These are phyloP conservation scores for Scolopax rusticola DNA, from an alignment of 2,797 vertebrate species.

Conservation along the genomic window DNA sequence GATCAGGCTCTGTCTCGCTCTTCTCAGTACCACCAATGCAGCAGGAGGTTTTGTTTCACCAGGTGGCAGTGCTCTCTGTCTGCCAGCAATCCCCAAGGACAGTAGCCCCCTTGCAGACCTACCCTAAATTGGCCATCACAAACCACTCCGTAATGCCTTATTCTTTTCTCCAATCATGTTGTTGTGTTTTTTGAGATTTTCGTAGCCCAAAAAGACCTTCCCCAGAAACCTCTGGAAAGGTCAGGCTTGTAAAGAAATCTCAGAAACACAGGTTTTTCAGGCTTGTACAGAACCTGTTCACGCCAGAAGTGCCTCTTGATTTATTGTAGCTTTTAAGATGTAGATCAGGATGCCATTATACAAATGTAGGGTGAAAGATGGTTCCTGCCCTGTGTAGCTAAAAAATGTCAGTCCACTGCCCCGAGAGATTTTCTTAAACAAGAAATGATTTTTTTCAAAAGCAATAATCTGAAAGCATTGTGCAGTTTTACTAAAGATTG, in stretches of 20 bases:
- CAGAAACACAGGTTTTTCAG: not conserved
- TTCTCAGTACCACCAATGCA: not conserved
- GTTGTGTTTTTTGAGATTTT: not conserved
- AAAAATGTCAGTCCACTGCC: not conserved
- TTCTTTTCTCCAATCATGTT: not conserved
- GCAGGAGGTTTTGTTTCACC: not conserved
- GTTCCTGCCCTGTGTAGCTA: not conserved
- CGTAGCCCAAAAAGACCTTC: not conserved
- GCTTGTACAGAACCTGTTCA: not conserved
- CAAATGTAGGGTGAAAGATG: not conserved
- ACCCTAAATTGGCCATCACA: not conserved
- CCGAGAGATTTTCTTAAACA: not conserved
- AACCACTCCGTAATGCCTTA: not conserved
- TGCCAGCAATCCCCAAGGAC: not conserved
- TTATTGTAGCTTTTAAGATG: not conserved
- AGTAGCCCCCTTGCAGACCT: not conserved
- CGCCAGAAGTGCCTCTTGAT: rapidly evolving
- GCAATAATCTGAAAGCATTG: not conserved
- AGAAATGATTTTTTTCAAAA: not conserved
- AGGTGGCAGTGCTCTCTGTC: not conserved
- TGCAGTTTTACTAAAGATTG: not conserved
- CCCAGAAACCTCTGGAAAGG: not conserved
- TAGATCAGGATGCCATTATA: not conserved
- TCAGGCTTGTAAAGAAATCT: not conserved
- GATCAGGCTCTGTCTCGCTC: not conserved